Evolutionary conservation across 2,113 vertebrate species (phyloP), one percentile per base, ranked within the genome.

Genomic region (Nibea albiflora): DNA sequence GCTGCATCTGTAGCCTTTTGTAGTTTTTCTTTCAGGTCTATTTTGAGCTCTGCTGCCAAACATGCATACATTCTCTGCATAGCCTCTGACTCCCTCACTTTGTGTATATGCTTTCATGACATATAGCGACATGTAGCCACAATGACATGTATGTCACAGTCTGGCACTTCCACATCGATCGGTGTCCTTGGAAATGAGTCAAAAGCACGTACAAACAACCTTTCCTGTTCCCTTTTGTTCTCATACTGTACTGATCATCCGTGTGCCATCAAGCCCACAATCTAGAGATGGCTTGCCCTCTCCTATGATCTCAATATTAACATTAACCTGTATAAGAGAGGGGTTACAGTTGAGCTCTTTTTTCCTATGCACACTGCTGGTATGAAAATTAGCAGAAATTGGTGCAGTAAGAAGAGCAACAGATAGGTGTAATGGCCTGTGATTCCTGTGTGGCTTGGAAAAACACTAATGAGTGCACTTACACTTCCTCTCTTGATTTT

Each of bases 401-500:
- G 19, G 24, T 39, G n/a, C 10, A 72, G 35, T 64, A 54, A 68
- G 39, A 73, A 54, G 12, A 60, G 20, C 54, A 58, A 46, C 49
- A 65, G 47, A 68, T 31, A 44, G 39, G 24, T 57, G 26, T 68
- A 74, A 76, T 85, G 63, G 60, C 52, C 47, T 67, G 11, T 65
- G 76, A 46, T 53, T 64, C 11, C 54, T 35, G 57, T 22, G 57
- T 35, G 60, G 15, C 16, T 47, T 24, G 64, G 17, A 49, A 20
- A 31, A 60, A 39, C 24, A 66, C 70, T 79, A 86, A 74, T 78
- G 67, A 78, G 78, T 63, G 49, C 66, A 62, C 62, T 73, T 76
- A 72, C 39, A 68, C 44, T 46, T 85, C 64, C 60, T 49, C 67
- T 77, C 61, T 64, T 84, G 44, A 85, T 85, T 89, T 76, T 74